Percentiles rank a stretch among this genome's conserved stretches.
phyloP scores from a whole-genome alignment of 2,888 invertebrate genomes.

The Nysson spinosus region DNA sequence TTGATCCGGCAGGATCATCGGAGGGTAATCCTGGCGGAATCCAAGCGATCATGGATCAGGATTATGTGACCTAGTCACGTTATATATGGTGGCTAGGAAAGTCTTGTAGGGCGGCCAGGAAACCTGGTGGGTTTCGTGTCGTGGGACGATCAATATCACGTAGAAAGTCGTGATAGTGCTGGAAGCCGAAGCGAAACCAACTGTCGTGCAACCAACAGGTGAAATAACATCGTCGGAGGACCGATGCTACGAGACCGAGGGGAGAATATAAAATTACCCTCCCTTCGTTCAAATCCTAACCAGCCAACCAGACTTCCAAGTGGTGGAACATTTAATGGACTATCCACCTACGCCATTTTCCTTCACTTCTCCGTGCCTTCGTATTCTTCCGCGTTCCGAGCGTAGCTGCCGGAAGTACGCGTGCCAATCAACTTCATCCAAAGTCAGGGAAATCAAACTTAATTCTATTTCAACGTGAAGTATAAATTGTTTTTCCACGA shows the following conservation, averaged over 20 bases:
- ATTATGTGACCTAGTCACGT: conserved; percentile 51
- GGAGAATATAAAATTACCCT: conserved; percentile 60
- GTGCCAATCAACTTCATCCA: no score
- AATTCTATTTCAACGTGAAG: neutral
- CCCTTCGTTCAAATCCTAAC: conserved; percentile 23
- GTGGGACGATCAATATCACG: conserved; percentile 56
- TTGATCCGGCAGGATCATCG: neutral
- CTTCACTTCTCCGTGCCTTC: conserved; percentile 3
- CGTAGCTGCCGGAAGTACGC: conserved; percentile 22
- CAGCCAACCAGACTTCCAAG: conserved; percentile 22
- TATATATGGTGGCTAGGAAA: conserved; percentile 40
- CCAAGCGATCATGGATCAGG: conserved; percentile 31
- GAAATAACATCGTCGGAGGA: conserved; percentile 52
- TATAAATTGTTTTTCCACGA: no score
- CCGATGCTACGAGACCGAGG: conserved; percentile 51
- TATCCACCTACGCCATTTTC: conserved; percentile 26
- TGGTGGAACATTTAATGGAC: conserved; percentile 41
- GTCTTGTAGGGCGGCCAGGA: conserved; percentile 30
- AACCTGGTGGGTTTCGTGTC: conserved; percentile 26
- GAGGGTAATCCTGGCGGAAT: conserved; percentile 43
- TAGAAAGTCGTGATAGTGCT: conserved; percentile 21
- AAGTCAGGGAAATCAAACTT: neutral
- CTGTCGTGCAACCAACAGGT: conserved; percentile 58
- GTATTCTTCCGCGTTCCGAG: neutral
- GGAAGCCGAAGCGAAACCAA: conserved; percentile 32